A percentile compares a stretch with the other conserved stretches of the same genome.
phyloP scores from a whole-genome alignment of 2,113 vertebrate genomes.

The Anolis sagrei region DNA sequence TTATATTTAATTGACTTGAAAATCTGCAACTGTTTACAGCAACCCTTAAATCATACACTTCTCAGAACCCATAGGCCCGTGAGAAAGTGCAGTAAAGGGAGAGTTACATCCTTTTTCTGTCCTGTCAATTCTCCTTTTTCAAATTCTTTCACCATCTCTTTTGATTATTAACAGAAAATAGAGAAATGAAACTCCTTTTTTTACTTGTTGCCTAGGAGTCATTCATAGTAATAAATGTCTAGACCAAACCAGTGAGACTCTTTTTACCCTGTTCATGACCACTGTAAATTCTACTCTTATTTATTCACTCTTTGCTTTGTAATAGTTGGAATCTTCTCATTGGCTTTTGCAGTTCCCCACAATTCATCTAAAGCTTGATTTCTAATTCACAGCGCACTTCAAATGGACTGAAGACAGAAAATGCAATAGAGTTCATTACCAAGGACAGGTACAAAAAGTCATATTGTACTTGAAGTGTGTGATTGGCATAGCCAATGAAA shows the following conservation, averaged over 20 bases:
- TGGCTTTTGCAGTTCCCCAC: background rate
- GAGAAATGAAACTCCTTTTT: too few relatives aligned
- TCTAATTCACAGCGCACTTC: slow-evolving; percentile 77
- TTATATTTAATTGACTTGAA: background rate
- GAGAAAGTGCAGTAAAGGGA: background rate
- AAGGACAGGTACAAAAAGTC: slow-evolving; percentile 73
- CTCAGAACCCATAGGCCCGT: background rate
- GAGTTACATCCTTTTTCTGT: background rate
- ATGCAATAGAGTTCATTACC: slow-evolving; percentile 81
- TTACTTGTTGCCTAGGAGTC: background rate
- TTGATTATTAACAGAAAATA: background rate
- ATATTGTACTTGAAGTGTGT: slow-evolving; percentile 4
- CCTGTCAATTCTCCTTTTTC: background rate
- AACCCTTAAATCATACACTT: background rate
- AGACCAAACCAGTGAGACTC: background rate
- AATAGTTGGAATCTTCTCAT: background rate
- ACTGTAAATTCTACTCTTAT: background rate
- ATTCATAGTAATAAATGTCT: background rate
- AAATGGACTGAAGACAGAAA: slow-evolving; percentile 82
- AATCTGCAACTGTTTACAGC: background rate
- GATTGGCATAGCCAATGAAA: slow-evolving; percentile 4
- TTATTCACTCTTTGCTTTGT: background rate
- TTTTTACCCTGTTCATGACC: background rate
- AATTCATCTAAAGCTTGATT: slow-evolving; percentile 9
- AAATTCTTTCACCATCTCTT: too few relatives aligned